These are phyloP conservation scores for Podilymbus podiceps DNA, from an alignment of 2,113 vertebrate genomes.

Conservation along the genomic window DNA sequence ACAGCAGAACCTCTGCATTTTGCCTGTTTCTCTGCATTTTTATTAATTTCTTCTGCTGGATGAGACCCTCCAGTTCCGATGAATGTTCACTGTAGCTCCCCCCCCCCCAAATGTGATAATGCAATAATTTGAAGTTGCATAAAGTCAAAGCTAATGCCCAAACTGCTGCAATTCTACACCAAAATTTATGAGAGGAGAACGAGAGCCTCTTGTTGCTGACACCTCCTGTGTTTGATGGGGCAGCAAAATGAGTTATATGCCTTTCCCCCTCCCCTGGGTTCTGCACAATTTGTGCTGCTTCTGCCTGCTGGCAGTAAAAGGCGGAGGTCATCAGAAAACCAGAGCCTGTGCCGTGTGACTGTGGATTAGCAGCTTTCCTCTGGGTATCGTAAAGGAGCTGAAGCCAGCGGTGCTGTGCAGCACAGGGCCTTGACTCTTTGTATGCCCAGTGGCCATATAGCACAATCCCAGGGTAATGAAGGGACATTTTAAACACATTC, in stretches of 20 bases:
- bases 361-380: background rate
- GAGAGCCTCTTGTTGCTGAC: background rate
- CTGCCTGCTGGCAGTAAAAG: background rate
- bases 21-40: background rate
- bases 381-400: background rate
- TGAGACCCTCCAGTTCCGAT: background rate
- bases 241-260: background rate
- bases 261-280: background rate
- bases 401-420: background rate
- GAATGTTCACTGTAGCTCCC: background rate
- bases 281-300: background rate
- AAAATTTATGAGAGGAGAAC: background rate
- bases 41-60: background rate
- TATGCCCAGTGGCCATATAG: background rate
- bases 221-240: background rate
- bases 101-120: background rate
- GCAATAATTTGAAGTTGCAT: background rate
- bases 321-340: background rate
- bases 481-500: background rate
- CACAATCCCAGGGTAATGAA: background rate
- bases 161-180: background rate
- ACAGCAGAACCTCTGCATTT: background rate
- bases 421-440: rapidly evolving
- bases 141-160: background rate
- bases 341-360: background rate